Percentiles rank a stretch among this genome's conserved stretches.
Conservation (phyloP, 2,113 vertebrate genomes). For the Clupea harengus region DNA sequence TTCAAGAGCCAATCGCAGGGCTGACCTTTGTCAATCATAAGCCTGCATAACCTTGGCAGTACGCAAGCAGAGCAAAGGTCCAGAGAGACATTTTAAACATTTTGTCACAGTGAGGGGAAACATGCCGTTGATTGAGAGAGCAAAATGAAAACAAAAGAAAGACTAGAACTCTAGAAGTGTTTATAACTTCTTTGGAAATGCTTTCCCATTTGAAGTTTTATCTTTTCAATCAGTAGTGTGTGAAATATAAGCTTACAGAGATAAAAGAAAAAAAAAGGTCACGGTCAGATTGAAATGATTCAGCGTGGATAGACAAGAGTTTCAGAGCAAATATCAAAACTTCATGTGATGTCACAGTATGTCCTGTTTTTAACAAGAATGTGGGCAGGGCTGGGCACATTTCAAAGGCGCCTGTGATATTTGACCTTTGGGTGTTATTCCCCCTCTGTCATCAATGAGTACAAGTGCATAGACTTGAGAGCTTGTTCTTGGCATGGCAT, state of each 20-base stretch:
- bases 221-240: neutral
- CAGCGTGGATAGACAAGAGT: constrained; percentile 48
- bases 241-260: neutral
- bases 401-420: constrained; percentile 13
- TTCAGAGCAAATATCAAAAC: neutral
- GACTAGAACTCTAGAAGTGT: too few species aligned
- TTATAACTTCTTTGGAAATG: neutral
- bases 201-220: neutral
- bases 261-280: neutral
- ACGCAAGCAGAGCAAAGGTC: neutral
- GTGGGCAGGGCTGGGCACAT: neutral
- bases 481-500: constrained; percentile 1
- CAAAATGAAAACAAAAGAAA: neutral
- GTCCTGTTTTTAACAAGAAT: neutral
- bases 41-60: constrained; percentile 59
- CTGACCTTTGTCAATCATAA: constrained; percentile 74
- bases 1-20: constrained; percentile 58
- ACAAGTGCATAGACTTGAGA: neutral
- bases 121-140: neutral
- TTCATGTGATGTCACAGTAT: constrained; percentile 10
- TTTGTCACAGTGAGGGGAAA: neutral
- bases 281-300: neutral
- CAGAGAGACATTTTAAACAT: neutral
- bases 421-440: constrained; percentile 17
- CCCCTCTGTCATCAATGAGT: neutral